Base-by-base conservation (phyloP, 2,888 invertebrate species). In the Actias luna region DNA sequence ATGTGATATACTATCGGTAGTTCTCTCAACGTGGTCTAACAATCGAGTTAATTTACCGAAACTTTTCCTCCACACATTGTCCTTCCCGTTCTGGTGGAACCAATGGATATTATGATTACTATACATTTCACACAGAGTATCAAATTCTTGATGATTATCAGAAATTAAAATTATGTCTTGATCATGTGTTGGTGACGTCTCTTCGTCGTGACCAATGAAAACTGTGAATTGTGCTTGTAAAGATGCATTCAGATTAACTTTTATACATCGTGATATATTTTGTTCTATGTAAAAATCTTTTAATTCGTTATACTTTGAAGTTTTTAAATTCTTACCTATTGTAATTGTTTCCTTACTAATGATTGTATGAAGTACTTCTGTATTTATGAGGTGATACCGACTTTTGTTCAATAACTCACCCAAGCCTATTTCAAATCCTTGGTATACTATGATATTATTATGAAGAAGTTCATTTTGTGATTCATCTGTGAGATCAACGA, bases 221-320 rank as follows among this genome's bases (percentile, higher is more conserved):
- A 39, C 33, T 12, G 4, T 35, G 18, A 39, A 61, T 4, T 18
- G 18, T 55, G 29, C 55, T 33, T 55, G 27, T 52, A n/a, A 22
- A 50, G 22, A 50, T 50, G n/a, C 7, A 5, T 36, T 61, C 3
- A 27, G 7, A 55, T 39, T 36, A 29, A 61, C 27, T 55, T 27
- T 65, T 27, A 72, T 35, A 10, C 25, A 66, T 29, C 72, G 70
- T 61, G 63, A 64, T 35, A 72, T 10, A 35, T 39, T 31, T 58
- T 62, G 66, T 18, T 65, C 62, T 25, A 69, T 42, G 58, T 70
- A 72, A 59, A 27, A 60, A 29, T 65, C 36, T 46, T 61, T 35
- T 50, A 58, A 35, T 61, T 67, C 55, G 42, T 59, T 14, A 29
- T 14, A 39, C 10, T 55, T 55, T 4, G 14, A 18, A 12, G n/a